These are phyloP conservation scores for Ochropleura leucogaster DNA, from an alignment of 2,888 invertebrate species.

Conservation along the genomic window DNA sequence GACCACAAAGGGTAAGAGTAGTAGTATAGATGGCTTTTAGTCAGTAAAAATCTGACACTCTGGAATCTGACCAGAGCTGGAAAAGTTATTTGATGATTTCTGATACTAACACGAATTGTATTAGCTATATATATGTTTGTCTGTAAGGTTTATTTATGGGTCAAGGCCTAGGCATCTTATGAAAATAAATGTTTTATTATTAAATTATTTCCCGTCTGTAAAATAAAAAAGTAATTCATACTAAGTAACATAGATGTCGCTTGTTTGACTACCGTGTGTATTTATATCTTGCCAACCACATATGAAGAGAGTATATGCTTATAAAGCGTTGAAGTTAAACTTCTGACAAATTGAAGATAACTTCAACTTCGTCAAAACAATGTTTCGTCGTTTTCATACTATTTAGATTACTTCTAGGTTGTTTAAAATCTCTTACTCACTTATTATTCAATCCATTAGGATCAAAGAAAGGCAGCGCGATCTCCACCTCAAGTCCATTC, in stretches of 20 bases:
- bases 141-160: too few species aligned
- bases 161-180: too few species aligned
- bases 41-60: too few species aligned
- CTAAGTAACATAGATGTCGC: not conserved
- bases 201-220: too few species aligned
- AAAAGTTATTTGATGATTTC: too few species aligned
- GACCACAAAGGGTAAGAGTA: too few species aligned
- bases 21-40: too few species aligned
- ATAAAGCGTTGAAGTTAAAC: not conserved
- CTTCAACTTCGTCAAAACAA: not conserved
- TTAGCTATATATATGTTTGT: too few species aligned
- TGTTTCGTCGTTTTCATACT: not conserved
- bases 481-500: constrained; percentile 80
- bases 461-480: constrained; percentile 89
- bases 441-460: constrained; percentile 87
- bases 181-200: too few species aligned
- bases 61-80: too few species aligned
- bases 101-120: too few species aligned
- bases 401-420: not conserved
- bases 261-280: not conserved
- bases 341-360: not conserved
- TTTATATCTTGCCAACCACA: not conserved
- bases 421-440: constrained; percentile 78
- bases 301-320: not conserved
- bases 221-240: not conserved